These are phyloP conservation scores for Connochaetes taurinus DNA, from an alignment of 2,113 vertebrate species.

Conservation along the genomic window DNA sequence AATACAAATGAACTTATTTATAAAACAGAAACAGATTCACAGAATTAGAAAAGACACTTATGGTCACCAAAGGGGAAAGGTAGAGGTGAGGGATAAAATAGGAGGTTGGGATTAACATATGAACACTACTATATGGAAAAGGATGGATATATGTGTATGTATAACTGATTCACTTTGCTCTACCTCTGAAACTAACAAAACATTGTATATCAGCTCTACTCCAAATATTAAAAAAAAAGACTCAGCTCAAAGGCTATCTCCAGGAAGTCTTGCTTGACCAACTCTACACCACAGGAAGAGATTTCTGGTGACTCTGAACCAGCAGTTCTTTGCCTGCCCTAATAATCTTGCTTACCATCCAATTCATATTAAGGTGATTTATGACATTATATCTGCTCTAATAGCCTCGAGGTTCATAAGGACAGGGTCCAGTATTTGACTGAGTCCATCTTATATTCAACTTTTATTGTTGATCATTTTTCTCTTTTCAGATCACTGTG, in stretches of 20 bases:
- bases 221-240: not conserved
- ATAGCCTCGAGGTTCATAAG: not conserved
- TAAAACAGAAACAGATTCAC: not conserved
- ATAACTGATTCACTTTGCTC: not conserved
- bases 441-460: constrained; percentile 37
- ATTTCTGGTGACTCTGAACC: not conserved
- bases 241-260: not conserved
- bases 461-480: not conserved
- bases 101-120: not conserved
- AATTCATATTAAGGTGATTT: constrained; percentile 48
- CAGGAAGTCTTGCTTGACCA: constrained; percentile 8
- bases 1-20: not conserved
- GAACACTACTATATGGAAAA: not conserved
- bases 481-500: not conserved
- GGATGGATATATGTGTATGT: not conserved
- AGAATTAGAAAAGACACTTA: not conserved
- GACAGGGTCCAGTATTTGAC: constrained; percentile 45
- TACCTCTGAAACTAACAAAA: not conserved
- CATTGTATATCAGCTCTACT: not conserved
- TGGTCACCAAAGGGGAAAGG: not conserved
- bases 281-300: not conserved
- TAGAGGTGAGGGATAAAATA: not conserved
- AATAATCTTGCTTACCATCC: not conserved
- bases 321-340: not conserved
- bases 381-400: constrained; percentile 58